Base-by-base conservation (phyloP, 2,113 vertebrate genomes). In the Pyrgilauda ruficollis region DNA sequence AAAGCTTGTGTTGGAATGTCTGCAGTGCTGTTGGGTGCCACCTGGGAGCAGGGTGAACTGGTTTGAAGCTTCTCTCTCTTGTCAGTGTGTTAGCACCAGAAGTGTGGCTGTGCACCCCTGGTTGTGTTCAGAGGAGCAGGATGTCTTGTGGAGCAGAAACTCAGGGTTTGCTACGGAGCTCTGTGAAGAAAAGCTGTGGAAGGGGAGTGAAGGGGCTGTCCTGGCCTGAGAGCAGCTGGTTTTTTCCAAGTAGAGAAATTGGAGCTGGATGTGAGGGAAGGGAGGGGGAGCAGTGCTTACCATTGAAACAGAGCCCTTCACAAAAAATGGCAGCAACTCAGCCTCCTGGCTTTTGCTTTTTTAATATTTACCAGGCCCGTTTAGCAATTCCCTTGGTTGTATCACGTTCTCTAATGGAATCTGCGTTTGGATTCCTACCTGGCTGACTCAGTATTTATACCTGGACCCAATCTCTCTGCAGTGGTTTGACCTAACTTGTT, bases 401-500 rank as follows among this genome's bases (percentile, higher is more conserved):
- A 63, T 81, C 41, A 6, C 0, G 0, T 77, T 73, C 82, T 84
- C 22, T 47, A 8, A 35, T 83, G 89, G 81, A 91, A 89, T 93
- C 50, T 75, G 70, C 9, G 19, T 68, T 88, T 87, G 61, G 43
- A 89, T 93, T 94, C 88, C 56, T 90, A 94, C 79, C 58, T 87
- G 68, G 2, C 55, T 89, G 84, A 80, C 46, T 95, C 55, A 74
- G 41, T 86, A 56, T 83, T 95, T 93, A 79, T 94, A 79, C 79
- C 58, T 52, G 26, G 46, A 74, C 39, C 28, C 12, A 15, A 26
- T 92, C 62, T 59, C 22, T 89, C 70, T 93, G 58, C 5, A 4
- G 87, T 96, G 70, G 63, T 95, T 96, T 95, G 67, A 94, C 72
- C 39, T 67, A 80, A 83, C 93, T 93, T 91, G 55, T 76, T 96